Conservation (phyloP, 2,888 invertebrate species). For the Apodemia mormo region DNA sequence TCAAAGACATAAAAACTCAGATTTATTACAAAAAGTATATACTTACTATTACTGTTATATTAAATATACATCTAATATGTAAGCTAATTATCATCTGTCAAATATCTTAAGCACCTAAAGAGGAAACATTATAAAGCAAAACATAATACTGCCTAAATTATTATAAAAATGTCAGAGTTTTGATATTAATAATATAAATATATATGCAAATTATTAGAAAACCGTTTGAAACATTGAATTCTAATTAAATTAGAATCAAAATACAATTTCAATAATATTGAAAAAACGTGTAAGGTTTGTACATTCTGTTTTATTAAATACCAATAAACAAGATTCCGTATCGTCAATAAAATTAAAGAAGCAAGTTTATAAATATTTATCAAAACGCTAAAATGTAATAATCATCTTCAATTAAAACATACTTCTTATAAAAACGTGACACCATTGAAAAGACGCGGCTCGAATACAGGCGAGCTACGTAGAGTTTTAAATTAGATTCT, state of each 20-base stretch:
- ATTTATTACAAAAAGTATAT: background rate
- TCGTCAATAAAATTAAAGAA: slow-evolving; percentile 5
- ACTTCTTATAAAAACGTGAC: slow-evolving; percentile 26
- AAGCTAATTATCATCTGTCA: background rate
- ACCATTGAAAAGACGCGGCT: slow-evolving; percentile 22
- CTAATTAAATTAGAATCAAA: background rate
- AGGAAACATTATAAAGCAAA: background rate
- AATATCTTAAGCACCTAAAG: background rate
- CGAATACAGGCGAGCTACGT: slow-evolving; percentile 22
- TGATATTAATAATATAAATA: background rate
- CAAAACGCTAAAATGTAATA: slow-evolving; percentile 15
- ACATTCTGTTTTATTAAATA: background rate
- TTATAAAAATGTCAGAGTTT: background rate
- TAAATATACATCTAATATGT: background rate
- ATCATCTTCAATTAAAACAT: slow-evolving; percentile 24
- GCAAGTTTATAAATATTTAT: slow-evolving; percentile 16
- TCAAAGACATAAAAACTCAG: background rate
- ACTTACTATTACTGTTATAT: background rate
- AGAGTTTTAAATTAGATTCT: slow-evolving; percentile 27
- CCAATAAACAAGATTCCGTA: slow-evolving; percentile 11
- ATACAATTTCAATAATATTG: background rate
- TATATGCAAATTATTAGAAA: background rate
- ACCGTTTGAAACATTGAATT: background rate
- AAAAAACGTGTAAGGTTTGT: background rate
- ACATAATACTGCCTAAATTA: background rate